Conservation (phyloP, 2,888 invertebrate species). For the Lasioglossum calceatum region DNA sequence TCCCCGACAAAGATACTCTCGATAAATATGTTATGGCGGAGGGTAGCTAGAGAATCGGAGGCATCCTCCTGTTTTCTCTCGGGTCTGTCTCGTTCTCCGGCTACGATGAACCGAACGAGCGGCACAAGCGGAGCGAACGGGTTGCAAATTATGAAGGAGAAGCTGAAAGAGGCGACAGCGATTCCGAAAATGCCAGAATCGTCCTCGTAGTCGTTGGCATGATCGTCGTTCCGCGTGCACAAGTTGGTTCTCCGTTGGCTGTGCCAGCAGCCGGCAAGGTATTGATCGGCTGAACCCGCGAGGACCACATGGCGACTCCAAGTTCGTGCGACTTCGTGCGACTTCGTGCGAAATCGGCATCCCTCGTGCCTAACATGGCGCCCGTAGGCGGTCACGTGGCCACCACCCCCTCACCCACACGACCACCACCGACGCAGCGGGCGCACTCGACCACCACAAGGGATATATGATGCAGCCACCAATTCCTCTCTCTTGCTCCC, state of each 20-base stretch:
- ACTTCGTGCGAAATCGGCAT: constrained; percentile 76
- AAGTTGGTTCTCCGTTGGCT: constrained; percentile 81
- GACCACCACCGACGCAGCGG: constrained; percentile 58
- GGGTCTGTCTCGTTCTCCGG: neutral
- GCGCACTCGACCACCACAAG: constrained; percentile 73
- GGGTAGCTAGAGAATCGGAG: constrained; percentile 13
- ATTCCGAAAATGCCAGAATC: constrained; percentile 31
- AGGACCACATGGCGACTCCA: constrained; percentile 81
- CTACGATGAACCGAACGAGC: constrained; percentile 50
- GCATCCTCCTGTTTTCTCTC: neutral
- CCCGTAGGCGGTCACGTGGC: constrained; percentile 70
- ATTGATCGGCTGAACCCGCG: constrained; percentile 81
- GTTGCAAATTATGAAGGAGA: neutral
- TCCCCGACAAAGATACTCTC: constrained; percentile 33
- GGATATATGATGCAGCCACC: constrained; percentile 75
- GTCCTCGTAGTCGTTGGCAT: constrained; percentile 43
- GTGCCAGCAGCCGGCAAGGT: constrained; percentile 74
- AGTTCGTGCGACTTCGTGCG: constrained; percentile 22
- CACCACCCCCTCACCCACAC: constrained; percentile 62
- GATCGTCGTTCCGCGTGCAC: constrained; percentile 75
- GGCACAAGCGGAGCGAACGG: neutral
- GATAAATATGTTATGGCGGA: constrained; percentile 32
- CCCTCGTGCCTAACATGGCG: constrained; percentile 79
- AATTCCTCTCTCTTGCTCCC: constrained; percentile 61
- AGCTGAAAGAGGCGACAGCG: neutral